Percentiles rank a stretch among this genome's conserved stretches.
Conservation (phyloP, 2,113 vertebrate species). For the Lucifuga dentata region DNA sequence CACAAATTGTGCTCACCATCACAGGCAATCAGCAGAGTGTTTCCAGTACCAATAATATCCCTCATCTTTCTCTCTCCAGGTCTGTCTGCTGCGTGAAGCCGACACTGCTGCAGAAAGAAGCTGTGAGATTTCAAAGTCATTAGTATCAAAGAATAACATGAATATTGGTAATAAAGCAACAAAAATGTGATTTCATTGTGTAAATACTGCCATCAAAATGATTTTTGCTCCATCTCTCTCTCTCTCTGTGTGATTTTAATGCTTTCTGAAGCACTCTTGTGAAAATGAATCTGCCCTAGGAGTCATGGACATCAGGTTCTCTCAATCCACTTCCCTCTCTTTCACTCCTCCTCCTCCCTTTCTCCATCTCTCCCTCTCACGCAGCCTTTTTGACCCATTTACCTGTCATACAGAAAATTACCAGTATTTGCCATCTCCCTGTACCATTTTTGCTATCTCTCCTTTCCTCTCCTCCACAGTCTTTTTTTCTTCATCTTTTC, state of each 20-base stretch:
- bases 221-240: conserved; percentile 6
- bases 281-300: conserved; percentile 48
- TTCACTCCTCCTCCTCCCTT: neutral
- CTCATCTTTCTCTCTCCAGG: neutral
- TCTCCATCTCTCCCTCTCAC: neutral
- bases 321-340: conserved; percentile 54
- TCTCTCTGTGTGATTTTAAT: conserved; percentile 16
- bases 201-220: neutral
- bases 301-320: conserved; percentile 54
- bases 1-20: conserved; percentile 43
- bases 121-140: conserved; percentile 10
- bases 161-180: neutral
- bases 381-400: conserved; percentile 28
- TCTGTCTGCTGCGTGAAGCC: conserved; percentile 3
- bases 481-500: neutral
- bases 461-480: conserved; percentile 8
- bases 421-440: conserved; percentile 10
- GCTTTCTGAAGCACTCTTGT: conserved; percentile 55
- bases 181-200: neutral
- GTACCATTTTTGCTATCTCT: conserved; percentile 4
- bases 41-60: neutral
- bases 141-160: conserved; percentile 4
- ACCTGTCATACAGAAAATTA: conserved; percentile 43
- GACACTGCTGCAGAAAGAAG: neutral
- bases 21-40: conserved; percentile 43